Evolutionary conservation across 2,888 invertebrate species (phyloP).

Genomic region (Drosophila anceps): DNA sequence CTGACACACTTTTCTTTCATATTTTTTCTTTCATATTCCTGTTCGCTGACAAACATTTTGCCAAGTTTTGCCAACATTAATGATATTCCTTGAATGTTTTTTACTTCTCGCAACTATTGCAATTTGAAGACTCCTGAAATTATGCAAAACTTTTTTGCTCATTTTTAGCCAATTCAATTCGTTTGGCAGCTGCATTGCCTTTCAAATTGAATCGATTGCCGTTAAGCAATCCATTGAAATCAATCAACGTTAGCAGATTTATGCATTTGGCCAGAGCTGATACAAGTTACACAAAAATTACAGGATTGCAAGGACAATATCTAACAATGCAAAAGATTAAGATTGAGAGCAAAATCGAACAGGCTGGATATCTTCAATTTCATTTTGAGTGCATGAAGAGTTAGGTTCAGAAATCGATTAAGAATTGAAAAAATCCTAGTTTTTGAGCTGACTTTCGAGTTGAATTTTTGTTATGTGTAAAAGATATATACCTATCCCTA

Average conservation of each 20-base stretch:
- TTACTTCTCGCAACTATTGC: neutral
- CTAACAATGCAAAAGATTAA: conserved; percentile 6
- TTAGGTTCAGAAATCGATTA: neutral
- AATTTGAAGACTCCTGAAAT: conserved; percentile 38
- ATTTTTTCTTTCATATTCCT: neutral
- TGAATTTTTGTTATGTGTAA: no score
- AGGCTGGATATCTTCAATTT: neutral
- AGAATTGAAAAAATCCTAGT: no score
- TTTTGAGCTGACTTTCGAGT: no score
- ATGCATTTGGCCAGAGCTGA: conserved; percentile 11
- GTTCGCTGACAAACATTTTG: neutral
- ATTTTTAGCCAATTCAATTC: conserved; percentile 15
- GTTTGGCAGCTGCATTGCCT: conserved; percentile 30
- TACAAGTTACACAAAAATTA: conserved; percentile 25
- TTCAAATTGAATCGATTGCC: conserved; percentile 22
- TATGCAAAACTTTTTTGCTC: conserved; percentile 50
- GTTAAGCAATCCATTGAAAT: conserved; percentile 1
- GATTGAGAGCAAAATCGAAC: neutral
- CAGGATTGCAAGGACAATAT: conserved; percentile 33
- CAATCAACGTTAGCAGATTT: conserved; percentile 54
- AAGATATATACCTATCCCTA: neutral
- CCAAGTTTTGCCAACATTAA: neutral
- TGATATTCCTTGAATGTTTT: neutral
- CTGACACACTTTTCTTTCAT: neutral
- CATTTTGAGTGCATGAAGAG: neutral